Base-by-base conservation (phyloP, 2,113 vertebrate species). In the Saccopteryx bilineata region DNA sequence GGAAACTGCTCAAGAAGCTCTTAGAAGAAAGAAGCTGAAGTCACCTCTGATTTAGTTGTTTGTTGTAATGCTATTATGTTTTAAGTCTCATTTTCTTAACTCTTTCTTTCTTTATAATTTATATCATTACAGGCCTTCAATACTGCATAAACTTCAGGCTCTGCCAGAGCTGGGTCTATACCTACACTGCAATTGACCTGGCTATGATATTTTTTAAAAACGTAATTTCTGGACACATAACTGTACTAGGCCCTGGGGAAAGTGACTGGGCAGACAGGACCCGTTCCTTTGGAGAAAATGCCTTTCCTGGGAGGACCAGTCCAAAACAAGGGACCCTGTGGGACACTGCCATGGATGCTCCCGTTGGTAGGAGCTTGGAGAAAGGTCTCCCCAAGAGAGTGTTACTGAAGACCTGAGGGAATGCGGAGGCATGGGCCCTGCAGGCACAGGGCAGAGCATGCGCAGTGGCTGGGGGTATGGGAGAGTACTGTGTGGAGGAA, bases 91-190 rank as follows among this genome's bases (percentile, higher is more conserved):
- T 6, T 68, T 91, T 60, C 33, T 52, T 65, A 63, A 58, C 39
- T 87, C 52, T 88, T 4, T 68, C 80, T 72, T n/a, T 54, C 24
- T 54, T 86, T 93, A 66, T 23, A 86, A 69, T 50, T 80, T 60
- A 7, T 48, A 86, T 79, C 61, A 13, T 90, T 84, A 46, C 28
- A 84, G 48, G 17, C 13, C 24, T 26, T 75, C 39, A 87, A 7
- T 24, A 74, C 8, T 21, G 6, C 63, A 71, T 76, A 39, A 60
- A 81, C n/a, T 12, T 63, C 24, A 17, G 39, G n/a, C 7, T 88
- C 26, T 18, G 0, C 52, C 61, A 58, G 50, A 39, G 14, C 1
- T 61, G 1, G 8, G 74, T 76, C 78, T 19, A 54, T 61, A 23
- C 12, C 48, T 88, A 39, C 0, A n/a, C 1, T 52, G 71, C 24